A percentile compares a stretch with the other conserved stretches of the same genome.
Conservation (phyloP, 2,113 vertebrate genomes). For the Hyla sarda region DNA sequence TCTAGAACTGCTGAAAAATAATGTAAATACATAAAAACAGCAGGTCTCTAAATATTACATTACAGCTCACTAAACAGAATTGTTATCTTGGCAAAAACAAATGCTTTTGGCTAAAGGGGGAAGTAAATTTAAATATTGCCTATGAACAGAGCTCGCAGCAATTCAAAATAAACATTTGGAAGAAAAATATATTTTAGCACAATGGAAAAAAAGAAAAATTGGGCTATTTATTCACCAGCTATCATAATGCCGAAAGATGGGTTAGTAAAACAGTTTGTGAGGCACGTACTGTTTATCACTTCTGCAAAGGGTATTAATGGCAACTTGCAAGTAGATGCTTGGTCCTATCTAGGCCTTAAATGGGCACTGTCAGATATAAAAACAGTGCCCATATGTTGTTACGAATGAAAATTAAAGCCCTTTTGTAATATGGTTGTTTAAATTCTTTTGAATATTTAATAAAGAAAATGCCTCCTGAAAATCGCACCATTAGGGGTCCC, state of each 20-base stretch:
- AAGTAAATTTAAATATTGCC: not conserved
- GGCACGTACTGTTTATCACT: too few species aligned
- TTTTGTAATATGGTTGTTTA: too few species aligned
- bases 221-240: not conserved
- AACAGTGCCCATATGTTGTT: too few species aligned
- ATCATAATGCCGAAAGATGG: not conserved
- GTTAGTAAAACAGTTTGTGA: too few species aligned
- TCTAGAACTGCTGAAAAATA: not conserved
- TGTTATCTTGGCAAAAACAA: not conserved
- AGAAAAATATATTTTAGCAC: not conserved
- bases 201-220: not conserved
- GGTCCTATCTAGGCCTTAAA: too few species aligned
- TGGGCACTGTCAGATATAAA: too few species aligned
- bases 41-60: constrained; percentile 20
- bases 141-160: not conserved
- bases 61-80: constrained; percentile 17
- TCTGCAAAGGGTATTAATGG: too few species aligned
- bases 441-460: too few species aligned
- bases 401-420: too few species aligned
- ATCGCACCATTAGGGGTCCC: too few species aligned
- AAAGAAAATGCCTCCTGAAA: too few species aligned
- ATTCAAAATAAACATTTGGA: not conserved
- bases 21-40: constrained; percentile 25
- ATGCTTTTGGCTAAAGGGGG: not conserved
- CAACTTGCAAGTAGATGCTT: too few species aligned